Percentiles rank a stretch among this genome's conserved stretches.
phyloP scores from a whole-genome alignment of 2,113 vertebrate species.

The Helogale parvula region DNA sequence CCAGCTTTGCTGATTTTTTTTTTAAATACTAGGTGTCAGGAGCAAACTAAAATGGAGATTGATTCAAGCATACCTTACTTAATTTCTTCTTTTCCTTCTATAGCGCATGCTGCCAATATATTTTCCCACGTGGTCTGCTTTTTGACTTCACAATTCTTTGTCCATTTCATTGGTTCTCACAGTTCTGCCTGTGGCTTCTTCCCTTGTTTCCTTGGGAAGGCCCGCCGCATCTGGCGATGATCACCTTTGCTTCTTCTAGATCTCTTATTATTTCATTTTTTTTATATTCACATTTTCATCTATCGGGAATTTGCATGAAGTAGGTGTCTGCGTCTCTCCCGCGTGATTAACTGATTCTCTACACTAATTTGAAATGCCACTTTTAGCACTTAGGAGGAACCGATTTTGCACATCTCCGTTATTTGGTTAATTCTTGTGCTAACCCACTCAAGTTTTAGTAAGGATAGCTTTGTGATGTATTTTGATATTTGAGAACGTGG shows the following conservation, averaged over 20 bases:
- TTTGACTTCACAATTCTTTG: not conserved
- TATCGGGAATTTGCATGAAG: not conserved
- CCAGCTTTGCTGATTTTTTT: not conserved
- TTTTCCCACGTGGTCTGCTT: not conserved
- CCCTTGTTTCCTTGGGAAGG: not conserved
- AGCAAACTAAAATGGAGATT: not conserved
- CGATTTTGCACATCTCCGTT: not conserved
- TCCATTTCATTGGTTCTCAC: not conserved
- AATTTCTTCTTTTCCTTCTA: not conserved
- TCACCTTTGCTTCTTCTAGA: not conserved
- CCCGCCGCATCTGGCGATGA: not conserved
- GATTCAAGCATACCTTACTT: not conserved
- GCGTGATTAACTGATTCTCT: not conserved
- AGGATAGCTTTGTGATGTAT: not conserved
- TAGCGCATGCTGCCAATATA: not conserved
- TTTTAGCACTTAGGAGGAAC: not conserved
- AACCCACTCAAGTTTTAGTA: not conserved
- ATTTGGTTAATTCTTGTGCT: not conserved
- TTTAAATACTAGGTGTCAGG: not conserved
- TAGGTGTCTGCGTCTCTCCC: not conserved
- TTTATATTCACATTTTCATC: not conserved
- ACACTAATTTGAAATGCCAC: constrained; percentile 21
- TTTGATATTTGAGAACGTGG: not conserved
- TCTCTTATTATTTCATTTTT: not conserved
- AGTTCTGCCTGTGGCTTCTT: not conserved